Percentiles rank a stretch among this genome's conserved stretches.
Conservation (phyloP, 2,113 vertebrate genomes). For the Odocoileus virginianus region DNA sequence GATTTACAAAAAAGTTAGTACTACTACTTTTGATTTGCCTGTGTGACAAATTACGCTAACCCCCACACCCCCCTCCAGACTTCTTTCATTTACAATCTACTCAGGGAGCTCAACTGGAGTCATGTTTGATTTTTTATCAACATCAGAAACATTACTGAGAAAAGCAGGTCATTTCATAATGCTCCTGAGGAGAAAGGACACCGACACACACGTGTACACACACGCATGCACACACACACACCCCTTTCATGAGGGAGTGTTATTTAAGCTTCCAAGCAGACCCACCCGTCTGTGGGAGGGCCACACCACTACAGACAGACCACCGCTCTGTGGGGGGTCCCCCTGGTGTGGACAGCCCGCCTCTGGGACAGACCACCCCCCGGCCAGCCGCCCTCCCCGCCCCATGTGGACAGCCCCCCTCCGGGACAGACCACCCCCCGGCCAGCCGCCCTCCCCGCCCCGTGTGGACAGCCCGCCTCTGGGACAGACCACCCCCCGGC, state of each 20-base stretch:
- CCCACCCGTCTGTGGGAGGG: neutral
- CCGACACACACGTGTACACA: too few species aligned
- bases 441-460: fast-evolving
- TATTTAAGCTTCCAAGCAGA: neutral
- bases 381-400: too few species aligned
- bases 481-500: too few species aligned
- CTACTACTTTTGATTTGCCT: neutral
- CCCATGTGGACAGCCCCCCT: too few species aligned
- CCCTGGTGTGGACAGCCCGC: fast-evolving
- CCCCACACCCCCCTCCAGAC: neutral
- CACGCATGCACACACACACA: too few species aligned
- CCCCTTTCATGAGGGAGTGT: neutral
- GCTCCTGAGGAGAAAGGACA: neutral
- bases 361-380: fast-evolving
- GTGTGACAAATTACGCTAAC: neutral
- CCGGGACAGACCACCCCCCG: neutral
- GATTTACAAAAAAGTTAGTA: neutral
- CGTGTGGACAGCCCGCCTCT: neutral
- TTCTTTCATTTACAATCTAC: too few species aligned
- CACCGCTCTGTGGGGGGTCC: fast-evolving
- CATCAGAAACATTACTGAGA: fast-evolving
- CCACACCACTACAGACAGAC: fast-evolving
- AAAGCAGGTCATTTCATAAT: neutral
- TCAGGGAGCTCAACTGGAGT: neutral
- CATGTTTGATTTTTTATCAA: neutral